Percentiles rank a stretch among this genome's conserved stretches.
Conservation (phyloP, 2,888 invertebrate genomes). For the Anthophora plumipes region DNA sequence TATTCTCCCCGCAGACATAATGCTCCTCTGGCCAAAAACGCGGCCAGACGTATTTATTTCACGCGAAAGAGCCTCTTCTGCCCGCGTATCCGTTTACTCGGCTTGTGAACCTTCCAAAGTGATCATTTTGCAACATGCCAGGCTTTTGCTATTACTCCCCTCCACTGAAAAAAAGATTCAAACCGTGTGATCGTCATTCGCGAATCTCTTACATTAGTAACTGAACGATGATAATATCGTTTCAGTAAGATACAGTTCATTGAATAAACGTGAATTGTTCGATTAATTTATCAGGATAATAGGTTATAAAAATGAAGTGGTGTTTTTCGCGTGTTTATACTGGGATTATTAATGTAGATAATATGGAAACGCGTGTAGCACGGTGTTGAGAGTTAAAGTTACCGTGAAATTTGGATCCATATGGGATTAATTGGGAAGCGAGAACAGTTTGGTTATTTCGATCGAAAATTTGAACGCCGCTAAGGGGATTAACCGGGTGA, state of each 20-base stretch:
- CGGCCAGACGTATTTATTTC: conserved; percentile 75
- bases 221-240: too few relatives aligned
- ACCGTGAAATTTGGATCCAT: conserved; percentile 8
- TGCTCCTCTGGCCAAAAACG: conserved; percentile 71
- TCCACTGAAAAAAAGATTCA: conserved; percentile 1
- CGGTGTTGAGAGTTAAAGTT: conserved; percentile 6
- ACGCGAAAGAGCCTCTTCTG: conserved; percentile 44
- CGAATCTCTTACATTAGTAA: too few relatives aligned
- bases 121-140: conserved; percentile 48
- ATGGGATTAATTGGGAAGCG: conserved; percentile 1
- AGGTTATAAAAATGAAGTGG: too few relatives aligned
- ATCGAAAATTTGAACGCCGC: neutral
- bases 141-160: neutral
- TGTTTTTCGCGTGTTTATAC: too few relatives aligned
- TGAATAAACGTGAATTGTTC: too few relatives aligned
- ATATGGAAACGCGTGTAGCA: neutral
- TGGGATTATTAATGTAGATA: conserved; percentile 6
- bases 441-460: neutral
- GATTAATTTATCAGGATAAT: too few relatives aligned
- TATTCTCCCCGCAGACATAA: conserved; percentile 63
- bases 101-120: conserved; percentile 40
- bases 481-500: neutral
- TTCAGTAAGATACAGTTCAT: too few relatives aligned
- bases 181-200: too few relatives aligned
- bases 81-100: conserved; percentile 59